A percentile compares a stretch with the other conserved stretches of the same genome.
Evolutionary conservation across 2,113 vertebrate genomes (phyloP).

Genomic region (Phalacrocorax brasilianus): DNA sequence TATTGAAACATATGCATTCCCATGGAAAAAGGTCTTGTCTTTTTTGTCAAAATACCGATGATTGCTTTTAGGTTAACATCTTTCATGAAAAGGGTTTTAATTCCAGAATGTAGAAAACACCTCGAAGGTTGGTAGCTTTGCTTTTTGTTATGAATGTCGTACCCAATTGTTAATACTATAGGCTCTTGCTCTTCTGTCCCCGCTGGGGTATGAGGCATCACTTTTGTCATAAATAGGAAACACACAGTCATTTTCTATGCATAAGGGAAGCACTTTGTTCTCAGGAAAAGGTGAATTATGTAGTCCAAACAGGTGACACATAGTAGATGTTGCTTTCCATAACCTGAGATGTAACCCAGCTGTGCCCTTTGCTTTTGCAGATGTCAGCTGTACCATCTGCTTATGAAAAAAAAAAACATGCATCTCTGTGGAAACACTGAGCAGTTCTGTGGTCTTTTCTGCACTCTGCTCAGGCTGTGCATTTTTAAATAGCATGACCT

Average conservation of each 20-base stretch:
- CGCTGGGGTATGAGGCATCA: neutral
- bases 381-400: slow-evolving; percentile 62
- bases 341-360: slow-evolving; percentile 56
- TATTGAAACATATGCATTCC: neutral
- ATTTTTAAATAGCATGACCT: slow-evolving; percentile 55
- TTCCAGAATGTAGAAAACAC: neutral
- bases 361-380: slow-evolving; percentile 63
- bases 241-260: neutral
- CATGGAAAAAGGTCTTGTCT: neutral
- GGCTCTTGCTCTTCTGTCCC: neutral
- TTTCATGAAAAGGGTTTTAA: neutral
- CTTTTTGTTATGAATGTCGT: neutral
- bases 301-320: slow-evolving; percentile 49
- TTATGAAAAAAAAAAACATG: neutral
- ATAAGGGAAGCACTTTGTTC: slow-evolving; percentile 51
- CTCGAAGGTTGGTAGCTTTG: neutral
- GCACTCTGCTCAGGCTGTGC: neutral
- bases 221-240: slow-evolving; percentile 37
- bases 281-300: slow-evolving; percentile 55
- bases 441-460: neutral
- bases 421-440: slow-evolving; percentile 48
- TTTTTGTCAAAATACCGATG: neutral
- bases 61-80: neutral
- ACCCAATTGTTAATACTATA: neutral
- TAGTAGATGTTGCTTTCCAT: slow-evolving; percentile 61